Evolutionary conservation across 2,888 invertebrate genomes (phyloP), one percentile per base, ranked within the genome.

Genomic region (Xylota sylvarum): DNA sequence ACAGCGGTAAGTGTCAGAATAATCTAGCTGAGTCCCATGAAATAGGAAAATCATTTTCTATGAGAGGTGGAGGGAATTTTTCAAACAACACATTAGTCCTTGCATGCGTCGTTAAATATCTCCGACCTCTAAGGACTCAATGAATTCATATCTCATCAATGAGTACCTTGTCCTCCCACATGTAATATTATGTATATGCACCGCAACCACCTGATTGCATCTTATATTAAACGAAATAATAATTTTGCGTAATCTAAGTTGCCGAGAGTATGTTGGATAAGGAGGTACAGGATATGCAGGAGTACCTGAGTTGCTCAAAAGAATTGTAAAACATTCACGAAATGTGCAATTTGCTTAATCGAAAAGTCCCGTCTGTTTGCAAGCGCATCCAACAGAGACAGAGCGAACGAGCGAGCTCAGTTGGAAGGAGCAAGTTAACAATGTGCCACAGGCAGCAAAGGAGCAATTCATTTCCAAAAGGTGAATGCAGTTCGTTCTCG

Each of bases 341-440:
- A 67, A 55, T 69, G 48, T 70, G 69, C 81, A 82, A 82, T 82
- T 82, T 82, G 30, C 81, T 82, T 82, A 82, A 82, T 82, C 81
- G 81, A 82, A 82, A 81, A 81, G 60, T 30, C 46, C 64, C 56
- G 17, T 81, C 76, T 76, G 62, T 74, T 67, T 80, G 74, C 62
- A 40, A 62, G 48, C 23, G 62, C 23, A 69, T 56, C 23, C 62
- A 40, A 48, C 30, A 69, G 10, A 76, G 40, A 1, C 1, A 23
- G 23, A 23, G 23, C 2, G 3, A 23, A 2, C 1, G 23, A 23
- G 23, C 23, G 23, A 23, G 23, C 23, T 23, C 2, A 40, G 40
- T 19, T 65, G 32, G 40, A 40, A 58, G 58, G 48, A 32, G 17
- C 27, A 52, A 56, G 40, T 65, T 77, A 56, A 77, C 77, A 82